Base-by-base conservation (phyloP, 2,888 invertebrate genomes). In the Rhamnusium bicolor region DNA sequence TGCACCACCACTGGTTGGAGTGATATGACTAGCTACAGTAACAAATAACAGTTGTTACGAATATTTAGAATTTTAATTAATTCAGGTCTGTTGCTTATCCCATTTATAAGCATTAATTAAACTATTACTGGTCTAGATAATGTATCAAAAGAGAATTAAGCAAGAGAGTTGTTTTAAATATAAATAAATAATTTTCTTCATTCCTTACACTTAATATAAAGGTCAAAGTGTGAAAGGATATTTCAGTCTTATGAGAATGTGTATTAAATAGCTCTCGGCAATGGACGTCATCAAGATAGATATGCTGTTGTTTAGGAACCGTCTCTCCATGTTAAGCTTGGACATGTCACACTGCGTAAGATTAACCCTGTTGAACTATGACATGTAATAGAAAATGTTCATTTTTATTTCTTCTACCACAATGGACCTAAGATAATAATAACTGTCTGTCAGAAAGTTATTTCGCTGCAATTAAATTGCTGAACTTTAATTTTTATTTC, bases 361-460 rank as follows among this genome's bases (percentile, higher is more conserved):
- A 69, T 69, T 69, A 69, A 69, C 69, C 29, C 60, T 47, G 47
- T 49, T 60, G 66, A 71, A 65, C 63, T 49, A 56, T 51, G 65
- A 71, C 66, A 49, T 51, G 58, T 71, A 54, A 71, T 58, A 60
- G 67, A 67, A 71, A 71, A 65, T 49, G 65, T 58, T 63, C 65
- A 65, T 63, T 65, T 69, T 27, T 62, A 12, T 62, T 54, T 65
- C 53, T 73, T 53, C 14, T 72, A 40, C 47, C 62, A n/a, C 54
- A 54, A 53, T n/a, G 12, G 40, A 61, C 60, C 19, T 6, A 14
- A 27, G 68, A 68, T 58, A 68, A 56, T 58, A 68, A 56, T 58
- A 47, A 68, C 51, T 60, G 49, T 27, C 69, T 47, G 60, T 62
- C 46, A 47, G 46, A 21, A 62, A 46, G 21, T 14, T 62, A 47